Base-by-base conservation (phyloP, 2,113 vertebrate genomes). In the Tachycineta bicolor region DNA sequence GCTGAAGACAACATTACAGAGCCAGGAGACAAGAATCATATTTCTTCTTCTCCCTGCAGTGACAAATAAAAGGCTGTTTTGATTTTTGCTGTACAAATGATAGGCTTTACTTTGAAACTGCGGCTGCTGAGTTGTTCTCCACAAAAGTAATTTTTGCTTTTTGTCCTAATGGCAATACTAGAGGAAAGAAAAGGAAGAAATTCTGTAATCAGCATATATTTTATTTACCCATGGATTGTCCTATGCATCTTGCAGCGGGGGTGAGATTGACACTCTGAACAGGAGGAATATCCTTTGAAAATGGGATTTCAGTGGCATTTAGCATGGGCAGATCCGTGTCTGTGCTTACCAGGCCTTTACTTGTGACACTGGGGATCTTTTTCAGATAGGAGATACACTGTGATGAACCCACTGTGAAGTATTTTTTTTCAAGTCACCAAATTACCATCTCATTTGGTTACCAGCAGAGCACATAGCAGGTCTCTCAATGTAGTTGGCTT, bases 1-100 rank as follows among this genome's bases (percentile, higher is more conserved):
- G 80, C 91, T 86, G 88, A 95, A 94, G 89, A 90, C 88, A 91
- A 93, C 94, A 78, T 93, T 93, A 96, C 53, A 86, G 95, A 97
- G 78, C 21, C 55, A 88, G 92, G 78, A 93, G 93, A 97, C 89
- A 95, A 92, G 84, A 97, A 86, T 97, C 91, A 50, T 97, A 97
- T 97, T 98, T 98, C 97, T 97, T 97, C 96, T 97, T 98, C 96
- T 95, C 73, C 93, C 89, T 82, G 33, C 87, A 92, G 95, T 97
- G 94, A 97, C 96, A 97, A 97, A 97, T 94, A 97, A 97, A 97
- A 98, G 95, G 92, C 90, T 96, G 93, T 94, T 96, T 98, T 97
- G 96, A 96, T 98, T 97, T 97, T 96, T 95, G 73, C 96, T 71
- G 86, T 89, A 94, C 94, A 96, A 97, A 98, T 97, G 96, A 97